These are phyloP conservation scores for Cheilosia vulpina DNA, from an alignment of 2,888 invertebrate species.

Conservation along the genomic window DNA sequence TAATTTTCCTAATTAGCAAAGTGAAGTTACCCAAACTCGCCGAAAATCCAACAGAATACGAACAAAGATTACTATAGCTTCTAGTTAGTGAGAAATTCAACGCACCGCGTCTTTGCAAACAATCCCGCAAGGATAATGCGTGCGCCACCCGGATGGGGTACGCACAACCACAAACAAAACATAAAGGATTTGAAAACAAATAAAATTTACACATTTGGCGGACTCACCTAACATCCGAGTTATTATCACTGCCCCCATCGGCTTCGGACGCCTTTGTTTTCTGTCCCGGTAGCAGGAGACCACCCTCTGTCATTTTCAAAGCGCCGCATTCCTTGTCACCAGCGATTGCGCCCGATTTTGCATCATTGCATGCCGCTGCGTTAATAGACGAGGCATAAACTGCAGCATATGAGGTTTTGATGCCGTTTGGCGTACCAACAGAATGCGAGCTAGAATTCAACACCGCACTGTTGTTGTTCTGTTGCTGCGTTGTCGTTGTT, in stretches of 20 bases:
- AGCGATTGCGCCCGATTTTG: constrained; percentile 41
- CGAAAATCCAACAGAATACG: constrained; percentile 32
- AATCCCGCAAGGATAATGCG: constrained; percentile 11
- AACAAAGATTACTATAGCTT: constrained; percentile 20
- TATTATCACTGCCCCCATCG: constrained; percentile 79
- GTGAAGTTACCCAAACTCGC: constrained; percentile 4
- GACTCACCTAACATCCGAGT: constrained; percentile 81
- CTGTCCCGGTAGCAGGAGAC: constrained; percentile 81
- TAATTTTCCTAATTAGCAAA: constrained; percentile 35
- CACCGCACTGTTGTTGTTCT: constrained; percentile 47
- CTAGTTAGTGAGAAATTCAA: constrained; percentile 8
- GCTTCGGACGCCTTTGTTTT: constrained; percentile 82
- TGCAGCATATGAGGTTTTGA: constrained; percentile 78
- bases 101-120: constrained; percentile 25
- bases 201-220: constrained; percentile 12
- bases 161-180: constrained; percentile 7
- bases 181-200: constrained; percentile 31
- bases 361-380: constrained; percentile 37
- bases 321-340: constrained; percentile 63
- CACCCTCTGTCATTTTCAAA: constrained; percentile 80
- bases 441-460: constrained; percentile 62
- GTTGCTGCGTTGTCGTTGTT: constrained; percentile 53
- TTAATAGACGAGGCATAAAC: constrained; percentile 67
- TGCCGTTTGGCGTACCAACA: constrained; percentile 77
- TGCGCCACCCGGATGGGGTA: not conserved